These are phyloP conservation scores for Leptocoma aspasia DNA, from an alignment of 2,113 vertebrate species.

Conservation along the genomic window DNA sequence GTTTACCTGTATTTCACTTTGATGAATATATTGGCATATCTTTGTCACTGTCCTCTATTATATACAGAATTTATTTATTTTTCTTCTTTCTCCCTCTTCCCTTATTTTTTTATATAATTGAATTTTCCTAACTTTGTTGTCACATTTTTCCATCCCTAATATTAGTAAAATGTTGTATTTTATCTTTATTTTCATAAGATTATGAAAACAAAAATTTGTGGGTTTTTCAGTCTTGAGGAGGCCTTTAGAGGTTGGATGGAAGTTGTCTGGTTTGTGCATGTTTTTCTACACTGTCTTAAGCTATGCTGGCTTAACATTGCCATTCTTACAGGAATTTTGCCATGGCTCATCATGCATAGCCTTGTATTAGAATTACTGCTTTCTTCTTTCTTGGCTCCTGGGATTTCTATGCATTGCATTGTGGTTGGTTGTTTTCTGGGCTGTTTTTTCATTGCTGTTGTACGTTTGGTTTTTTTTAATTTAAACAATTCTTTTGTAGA, in stretches of 20 bases:
- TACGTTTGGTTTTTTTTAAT: neutral
- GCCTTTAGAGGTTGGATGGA: neutral
- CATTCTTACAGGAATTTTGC: neutral
- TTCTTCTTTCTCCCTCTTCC: neutral
- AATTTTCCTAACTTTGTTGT: neutral
- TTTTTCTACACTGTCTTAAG: neutral
- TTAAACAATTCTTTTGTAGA: neutral
- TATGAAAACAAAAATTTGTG: neutral
- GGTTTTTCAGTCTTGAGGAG: neutral
- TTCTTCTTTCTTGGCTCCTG: neutral
- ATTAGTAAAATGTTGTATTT: neutral
- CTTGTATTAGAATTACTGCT: neutral
- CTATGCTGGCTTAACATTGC: neutral
- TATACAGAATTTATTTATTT: neutral
- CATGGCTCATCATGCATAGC: neutral
- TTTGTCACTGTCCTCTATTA: neutral
- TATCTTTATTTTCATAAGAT: neutral
- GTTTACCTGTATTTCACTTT: neutral
- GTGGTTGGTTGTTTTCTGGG: neutral
- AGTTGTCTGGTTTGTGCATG: neutral
- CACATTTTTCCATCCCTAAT: neutral
- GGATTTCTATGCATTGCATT: neutral
- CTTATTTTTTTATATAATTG: neutral
- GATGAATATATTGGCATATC: neutral
- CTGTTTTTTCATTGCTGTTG: neutral